phyloP scores from a whole-genome alignment of 1,140 invertebrate genomes.

The Lethrus apterus region DNA sequence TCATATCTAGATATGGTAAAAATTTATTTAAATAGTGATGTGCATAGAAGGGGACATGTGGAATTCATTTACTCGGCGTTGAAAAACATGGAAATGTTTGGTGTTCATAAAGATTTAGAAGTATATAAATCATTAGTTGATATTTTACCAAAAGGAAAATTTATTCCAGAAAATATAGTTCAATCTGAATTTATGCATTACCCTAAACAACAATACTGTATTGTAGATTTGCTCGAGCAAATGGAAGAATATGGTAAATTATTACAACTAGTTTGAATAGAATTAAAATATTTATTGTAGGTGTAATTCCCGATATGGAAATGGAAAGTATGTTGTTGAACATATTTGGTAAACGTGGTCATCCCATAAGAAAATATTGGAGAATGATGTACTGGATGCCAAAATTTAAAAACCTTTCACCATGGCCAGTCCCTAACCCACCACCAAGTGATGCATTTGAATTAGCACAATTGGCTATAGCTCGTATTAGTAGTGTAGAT shows the following conservation, averaged over 20 bases:
- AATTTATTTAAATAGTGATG: conserved; percentile 53
- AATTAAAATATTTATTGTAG: conserved; percentile 48
- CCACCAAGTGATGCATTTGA: conserved; percentile 66
- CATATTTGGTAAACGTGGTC: conserved; percentile 73
- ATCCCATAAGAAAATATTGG: conserved; percentile 74
- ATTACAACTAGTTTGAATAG: conserved; percentile 29
- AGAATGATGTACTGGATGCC: conserved; percentile 98
- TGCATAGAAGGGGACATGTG: conserved; percentile 68
- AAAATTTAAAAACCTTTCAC: conserved; percentile 87
- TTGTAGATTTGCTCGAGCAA: conserved; percentile 74
- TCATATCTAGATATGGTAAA: conserved; percentile 67
- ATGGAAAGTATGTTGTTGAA: conserved; percentile 73
- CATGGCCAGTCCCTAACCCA: conserved; percentile 74
- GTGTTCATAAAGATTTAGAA: conserved; percentile 82
- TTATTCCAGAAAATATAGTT: conserved; percentile 71
- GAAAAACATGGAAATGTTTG: conserved; percentile 83
- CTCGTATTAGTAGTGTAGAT: conserved; percentile 84
- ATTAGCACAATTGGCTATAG: conserved; percentile 75
- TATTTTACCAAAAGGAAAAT: conserved; percentile 88
- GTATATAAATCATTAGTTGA: conserved; percentile 86
- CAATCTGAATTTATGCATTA: conserved; percentile 88
- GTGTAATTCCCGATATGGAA: conserved; percentile 85
- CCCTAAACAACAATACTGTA: conserved; percentile 90
- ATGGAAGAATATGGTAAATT: conserved; percentile 91
- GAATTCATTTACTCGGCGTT: conserved; percentile 90